Base-by-base conservation (phyloP, 2,113 vertebrate genomes). In the Pelvicachromis taeniatus region DNA sequence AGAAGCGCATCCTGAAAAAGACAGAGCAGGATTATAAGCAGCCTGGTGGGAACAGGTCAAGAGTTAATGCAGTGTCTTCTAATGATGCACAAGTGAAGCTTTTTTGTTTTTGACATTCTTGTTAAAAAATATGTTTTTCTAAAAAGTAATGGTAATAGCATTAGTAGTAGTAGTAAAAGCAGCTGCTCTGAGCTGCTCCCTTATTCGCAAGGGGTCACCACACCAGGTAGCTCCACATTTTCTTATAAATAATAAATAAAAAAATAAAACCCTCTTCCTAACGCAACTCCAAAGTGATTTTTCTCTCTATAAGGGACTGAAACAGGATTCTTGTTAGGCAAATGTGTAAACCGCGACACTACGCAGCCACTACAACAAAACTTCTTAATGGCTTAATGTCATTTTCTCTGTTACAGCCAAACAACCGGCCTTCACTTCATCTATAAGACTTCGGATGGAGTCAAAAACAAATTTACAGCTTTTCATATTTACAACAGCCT, bases 1-100 rank as follows among this genome's bases (percentile, higher is more conserved):
- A 99, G 96, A 87, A 99, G 96, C 48, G 97, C 98, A 1, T 99
- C 99, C 99, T 99, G 89, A 58, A 68, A 31, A 23, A 0, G 31
- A 91, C 16, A 80, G 73, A 77, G 54, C 23, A 86, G 13, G 26
- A 55, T 86, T 52, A 65, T 65, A 86, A 63, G 45, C 45, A 68
- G 42, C 50, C 29, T 50, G 35, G 7, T 19, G 53, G n/a, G 40
- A 63, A 80, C 23, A 83, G 48, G 63, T 59, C 50, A 33, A 29
- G 12, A 42, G 11, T 29, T n/a, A 29, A 40, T 33, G 40, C 61
- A 77, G 9, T 9, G 54, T 52, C 23, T 53, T 68, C 52, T 23
- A 65, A 4, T 61, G 33, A 54, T 6, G 16, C 19, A n/a, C 70
- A 75, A 75, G 45, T 50, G 31, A 75, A 75, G 31, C 45, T 14